Conservation (phyloP, 2,797 vertebrate species). For the Tinamus major region DNA sequence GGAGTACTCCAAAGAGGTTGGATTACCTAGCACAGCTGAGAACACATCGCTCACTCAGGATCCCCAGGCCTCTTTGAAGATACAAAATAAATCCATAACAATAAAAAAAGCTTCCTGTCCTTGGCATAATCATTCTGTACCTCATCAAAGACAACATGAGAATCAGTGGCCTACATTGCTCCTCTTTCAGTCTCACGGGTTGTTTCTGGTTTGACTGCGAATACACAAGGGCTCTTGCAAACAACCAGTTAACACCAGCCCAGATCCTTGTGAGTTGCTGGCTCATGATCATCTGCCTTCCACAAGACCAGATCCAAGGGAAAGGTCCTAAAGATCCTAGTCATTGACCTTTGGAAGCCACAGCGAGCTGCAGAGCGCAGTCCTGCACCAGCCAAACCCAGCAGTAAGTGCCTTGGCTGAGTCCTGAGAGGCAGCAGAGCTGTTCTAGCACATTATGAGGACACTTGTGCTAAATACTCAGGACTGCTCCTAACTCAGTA, state of each 20-base stretch:
- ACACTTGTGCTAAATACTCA: slow-evolving; percentile 22
- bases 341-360: slow-evolving; percentile 26
- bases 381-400: neutral
- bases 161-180: slow-evolving; percentile 11
- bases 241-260: neutral
- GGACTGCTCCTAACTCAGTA: neutral
- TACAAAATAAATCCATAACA: neutral
- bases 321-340: neutral
- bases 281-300: neutral
- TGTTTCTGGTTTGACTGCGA: neutral
- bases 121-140: neutral
- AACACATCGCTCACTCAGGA: neutral
- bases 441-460: slow-evolving; percentile 26
- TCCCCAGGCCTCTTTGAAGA: neutral
- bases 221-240: neutral
- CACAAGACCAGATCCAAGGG: neutral
- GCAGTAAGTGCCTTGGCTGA: neutral
- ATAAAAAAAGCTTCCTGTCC: neutral
- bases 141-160: neutral
- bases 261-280: neutral
- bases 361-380: neutral
- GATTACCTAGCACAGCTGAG: neutral
- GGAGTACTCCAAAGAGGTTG: neutral
- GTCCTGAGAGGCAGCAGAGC: slow-evolving; percentile 16
- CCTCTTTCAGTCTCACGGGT: neutral